Evolutionary conservation across 2,888 invertebrate genomes (phyloP).

Genomic region (Archips crataeganus): DNA sequence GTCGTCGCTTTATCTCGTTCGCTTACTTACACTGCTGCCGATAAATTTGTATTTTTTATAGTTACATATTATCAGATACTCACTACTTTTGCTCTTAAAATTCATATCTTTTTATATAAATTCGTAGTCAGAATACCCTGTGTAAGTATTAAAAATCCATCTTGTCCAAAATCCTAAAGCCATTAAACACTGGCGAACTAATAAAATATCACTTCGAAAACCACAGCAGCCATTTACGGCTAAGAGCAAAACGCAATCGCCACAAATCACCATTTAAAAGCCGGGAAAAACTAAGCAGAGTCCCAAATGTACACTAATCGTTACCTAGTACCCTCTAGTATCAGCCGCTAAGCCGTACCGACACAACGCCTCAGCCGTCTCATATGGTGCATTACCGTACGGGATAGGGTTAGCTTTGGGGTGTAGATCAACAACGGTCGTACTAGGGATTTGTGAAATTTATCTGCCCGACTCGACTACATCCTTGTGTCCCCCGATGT

Average conservation of each 20-base stretch:
- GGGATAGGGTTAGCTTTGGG: conserved; percentile 57
- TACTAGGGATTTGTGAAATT: conserved; percentile 76
- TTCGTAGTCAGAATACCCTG: too few species aligned
- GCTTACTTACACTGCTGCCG: too few species aligned
- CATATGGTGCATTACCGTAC: conserved; percentile 58
- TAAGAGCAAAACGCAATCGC: conserved; percentile 32
- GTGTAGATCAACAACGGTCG: conserved; percentile 72
- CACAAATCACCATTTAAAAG: conserved; percentile 38
- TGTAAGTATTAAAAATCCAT: not conserved
- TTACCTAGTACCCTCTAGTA: conserved; percentile 46
- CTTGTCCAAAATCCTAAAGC: not conserved
- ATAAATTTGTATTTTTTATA: too few species aligned
- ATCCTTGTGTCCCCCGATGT: conserved; percentile 51
- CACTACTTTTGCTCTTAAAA: too few species aligned
- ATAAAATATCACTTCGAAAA: not conserved
- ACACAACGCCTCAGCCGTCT: conserved; percentile 64
- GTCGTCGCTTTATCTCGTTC: too few species aligned
- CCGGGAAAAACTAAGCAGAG: conserved; percentile 32
- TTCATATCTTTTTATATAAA: too few species aligned
- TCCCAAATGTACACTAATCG: conserved; percentile 52
- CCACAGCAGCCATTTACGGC: conserved; percentile 1
- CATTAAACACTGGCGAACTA: not conserved
- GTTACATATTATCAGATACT: too few species aligned
- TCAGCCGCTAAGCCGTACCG: conserved; percentile 62
- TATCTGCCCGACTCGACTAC: conserved; percentile 64